Percentiles rank a stretch among this genome's conserved stretches.
These are phyloP conservation scores for Montipora capitata DNA, from an alignment of 92 coral and sea anemone genomes.

Conservation along the genomic window DNA sequence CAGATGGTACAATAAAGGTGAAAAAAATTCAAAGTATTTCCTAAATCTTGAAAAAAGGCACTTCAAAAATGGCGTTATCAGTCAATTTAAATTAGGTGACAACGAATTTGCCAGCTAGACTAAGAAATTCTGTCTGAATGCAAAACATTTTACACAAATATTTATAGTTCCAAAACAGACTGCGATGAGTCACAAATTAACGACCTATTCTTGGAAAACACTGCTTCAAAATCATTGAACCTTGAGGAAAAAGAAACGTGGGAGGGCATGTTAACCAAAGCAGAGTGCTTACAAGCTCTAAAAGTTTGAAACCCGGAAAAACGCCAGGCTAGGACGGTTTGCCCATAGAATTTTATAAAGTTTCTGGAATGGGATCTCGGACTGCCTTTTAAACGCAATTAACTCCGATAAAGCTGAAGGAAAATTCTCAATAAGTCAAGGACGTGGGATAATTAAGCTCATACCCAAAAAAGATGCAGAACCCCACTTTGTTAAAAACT, in stretches of 20 bases:
- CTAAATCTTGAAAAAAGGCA: conserved; percentile 12
- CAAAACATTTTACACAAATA: conserved; percentile 31
- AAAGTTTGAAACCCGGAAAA: conserved; percentile 29
- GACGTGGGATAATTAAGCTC: too few relatives aligned
- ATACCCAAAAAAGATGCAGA: too few relatives aligned
- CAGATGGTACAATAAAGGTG: conserved; percentile 46
- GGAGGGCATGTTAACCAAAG: conserved; percentile 20
- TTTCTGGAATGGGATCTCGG: too few relatives aligned
- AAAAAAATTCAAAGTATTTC: conserved; percentile 13
- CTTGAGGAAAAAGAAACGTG: conserved; percentile 37
- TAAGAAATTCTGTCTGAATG: conserved; percentile 50
- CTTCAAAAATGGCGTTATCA: too few relatives aligned
- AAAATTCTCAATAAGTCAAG: conserved; percentile 53
- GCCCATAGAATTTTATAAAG: too few relatives aligned
- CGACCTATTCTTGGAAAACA: conserved; percentile 12
- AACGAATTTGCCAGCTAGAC: too few relatives aligned
- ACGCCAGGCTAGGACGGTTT: conserved; percentile 54
- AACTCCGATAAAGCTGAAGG: conserved; percentile 44
- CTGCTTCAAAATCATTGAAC: too few relatives aligned
- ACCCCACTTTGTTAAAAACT: too few relatives aligned
- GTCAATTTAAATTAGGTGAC: conserved; percentile 29
- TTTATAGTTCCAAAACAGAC: background rate
- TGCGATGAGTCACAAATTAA: conserved; percentile 7
- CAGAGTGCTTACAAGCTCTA: too few relatives aligned
- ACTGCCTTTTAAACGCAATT: too few relatives aligned